Base-by-base conservation (phyloP, 2,888 invertebrate species). In the Copidosoma aretas region DNA sequence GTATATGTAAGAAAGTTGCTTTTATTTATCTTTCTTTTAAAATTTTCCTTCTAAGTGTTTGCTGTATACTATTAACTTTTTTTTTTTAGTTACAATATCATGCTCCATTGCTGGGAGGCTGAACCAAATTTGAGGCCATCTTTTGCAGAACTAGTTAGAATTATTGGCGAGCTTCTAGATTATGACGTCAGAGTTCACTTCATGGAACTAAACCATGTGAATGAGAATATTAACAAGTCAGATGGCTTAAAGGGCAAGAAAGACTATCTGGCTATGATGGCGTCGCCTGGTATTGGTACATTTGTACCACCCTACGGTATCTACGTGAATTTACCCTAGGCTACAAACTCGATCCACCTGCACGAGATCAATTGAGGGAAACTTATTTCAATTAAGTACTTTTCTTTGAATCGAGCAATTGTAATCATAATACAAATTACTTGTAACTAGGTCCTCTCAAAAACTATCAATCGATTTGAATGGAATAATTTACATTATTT, bases 41-140 rank as follows among this genome's bases (percentile, higher is more conserved):
- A 14, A 46, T 15, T 46, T 17, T 2, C 3, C 17, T 14, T 12
- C 12, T 14, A 3, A 32, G 32, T 32, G 8, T 32, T 32, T 32
- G n/a, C n/a, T n/a, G n/a, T 32, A 32, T 3, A 32, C 32, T 8
- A 32, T 46, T 17, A 14, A 14, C 12, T 46, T 19, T 52, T 19
- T 32, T 19, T 0, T 25, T 71, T 71, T 72, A 89, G 89, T 68
- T 91, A 92, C 78, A 86, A 90, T 53, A 89, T 96, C 64, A 97
- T 98, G 96, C 80, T 88, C 57, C 88, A 90, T 68, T 97, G 97
- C 81, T 98, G 97, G 97, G 87, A 90, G 63, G 87, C 88, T 1
- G 91, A 91, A 75, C 95, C 97, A 0, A 86, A 88, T 14, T 84
- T 88, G 19, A 86, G 97, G 61, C 97, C 97, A 0, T 85, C 92